Percentiles rank a stretch among this genome's conserved stretches.
Conservation (phyloP, 1,140 invertebrate genomes). For the Stenopsyche tienmushanensis region DNA sequence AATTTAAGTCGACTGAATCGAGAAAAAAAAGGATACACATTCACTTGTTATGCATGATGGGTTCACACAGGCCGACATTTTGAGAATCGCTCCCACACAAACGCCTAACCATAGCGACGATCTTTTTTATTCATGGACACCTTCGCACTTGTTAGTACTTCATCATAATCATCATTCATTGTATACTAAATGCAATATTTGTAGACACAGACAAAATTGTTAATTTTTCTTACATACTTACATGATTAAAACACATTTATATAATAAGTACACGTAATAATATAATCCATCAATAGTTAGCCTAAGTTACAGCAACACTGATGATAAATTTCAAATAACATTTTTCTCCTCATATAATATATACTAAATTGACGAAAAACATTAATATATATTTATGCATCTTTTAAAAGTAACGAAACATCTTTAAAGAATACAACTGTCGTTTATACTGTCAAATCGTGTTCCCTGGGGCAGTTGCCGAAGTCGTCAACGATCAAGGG, state of each 20-base stretch:
- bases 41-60: too few species aligned
- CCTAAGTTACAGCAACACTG: constrained; percentile 39
- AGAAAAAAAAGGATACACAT: not conserved
- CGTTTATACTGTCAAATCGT: constrained; percentile 32
- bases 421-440: too few species aligned
- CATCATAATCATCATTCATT: constrained; percentile 2
- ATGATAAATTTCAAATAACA: constrained; percentile 24
- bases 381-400: constrained; percentile 26
- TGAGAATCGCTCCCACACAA: constrained; percentile 11
- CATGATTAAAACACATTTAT: constrained; percentile 14
- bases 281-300: constrained; percentile 24
- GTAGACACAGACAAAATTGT: constrained; percentile 24
- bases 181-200: constrained; percentile 24
- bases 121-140: constrained; percentile 25
- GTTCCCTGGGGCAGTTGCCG: constrained; percentile 32
- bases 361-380: constrained; percentile 27
- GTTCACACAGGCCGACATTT: not conserved
- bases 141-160: constrained; percentile 14
- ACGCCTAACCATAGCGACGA: not conserved
- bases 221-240: constrained; percentile 25
- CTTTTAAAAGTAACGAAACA: too few species aligned
- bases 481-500: constrained; percentile 33
- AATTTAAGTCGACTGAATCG: constrained; percentile 12
- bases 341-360: constrained; percentile 6
- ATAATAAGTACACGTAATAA: constrained; percentile 17